Conservation (phyloP, 23 tunicate genomes). For the Styela clava region DNA sequence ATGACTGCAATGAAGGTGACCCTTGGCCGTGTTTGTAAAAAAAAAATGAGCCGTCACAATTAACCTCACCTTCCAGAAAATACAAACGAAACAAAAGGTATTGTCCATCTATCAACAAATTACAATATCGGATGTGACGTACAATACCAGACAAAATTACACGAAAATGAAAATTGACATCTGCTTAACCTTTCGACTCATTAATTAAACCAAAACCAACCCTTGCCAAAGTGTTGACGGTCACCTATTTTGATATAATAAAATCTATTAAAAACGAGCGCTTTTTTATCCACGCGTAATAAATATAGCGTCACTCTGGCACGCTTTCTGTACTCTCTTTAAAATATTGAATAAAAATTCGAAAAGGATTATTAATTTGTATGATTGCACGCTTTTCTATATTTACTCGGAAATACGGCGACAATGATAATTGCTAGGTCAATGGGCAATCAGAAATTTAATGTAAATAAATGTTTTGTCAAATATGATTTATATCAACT, state of each 20-base stretch:
- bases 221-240: background rate
- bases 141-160: background rate
- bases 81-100: background rate
- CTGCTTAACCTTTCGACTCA: background rate
- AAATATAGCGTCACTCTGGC: background rate
- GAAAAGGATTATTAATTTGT: background rate
- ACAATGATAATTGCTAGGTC: background rate
- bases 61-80: background rate
- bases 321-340: background rate
- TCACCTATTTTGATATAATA: background rate
- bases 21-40: no score
- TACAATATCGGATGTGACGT: background rate
- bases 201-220: background rate
- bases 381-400: background rate
- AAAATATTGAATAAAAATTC: no score
- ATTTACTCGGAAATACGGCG: background rate
- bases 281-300: background rate
- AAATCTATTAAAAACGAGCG: background rate
- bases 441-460: background rate
- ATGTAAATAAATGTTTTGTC: background rate
- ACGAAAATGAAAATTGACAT: constrained; percentile 1
- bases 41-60: background rate
- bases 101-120: background rate
- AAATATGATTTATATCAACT: background rate
- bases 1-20: no score